These are phyloP conservation scores for Aphodius sticticus DNA, from an alignment of 2,888 invertebrate species.

Conservation along the genomic window DNA sequence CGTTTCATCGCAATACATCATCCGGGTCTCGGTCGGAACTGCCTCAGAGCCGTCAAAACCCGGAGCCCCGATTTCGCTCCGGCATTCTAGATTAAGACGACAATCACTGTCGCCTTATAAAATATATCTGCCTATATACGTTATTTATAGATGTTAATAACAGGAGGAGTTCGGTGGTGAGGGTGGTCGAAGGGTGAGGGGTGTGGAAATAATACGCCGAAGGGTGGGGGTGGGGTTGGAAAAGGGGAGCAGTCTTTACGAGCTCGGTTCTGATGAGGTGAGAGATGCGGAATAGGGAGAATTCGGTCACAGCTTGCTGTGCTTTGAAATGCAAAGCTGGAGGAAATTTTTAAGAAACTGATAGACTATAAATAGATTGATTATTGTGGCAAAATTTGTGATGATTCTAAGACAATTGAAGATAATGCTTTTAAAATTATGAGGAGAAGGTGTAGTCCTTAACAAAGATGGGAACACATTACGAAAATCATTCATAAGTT, in stretches of 20 bases:
- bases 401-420: no score
- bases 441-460: no score
- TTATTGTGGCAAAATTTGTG: no score
- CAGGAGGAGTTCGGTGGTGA: not conserved
- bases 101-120: not conserved
- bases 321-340: not conserved
- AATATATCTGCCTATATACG: constrained; percentile 4
- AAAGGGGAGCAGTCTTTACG: not conserved
- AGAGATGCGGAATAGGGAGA: not conserved
- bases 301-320: not conserved
- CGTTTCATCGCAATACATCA: constrained; percentile 4
- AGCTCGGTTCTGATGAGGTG: not conserved
- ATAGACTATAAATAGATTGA: no score
- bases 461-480: no score
- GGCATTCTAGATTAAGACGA: not conserved
- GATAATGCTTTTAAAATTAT: no score
- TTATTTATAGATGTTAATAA: constrained; percentile 4
- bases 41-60: not conserved
- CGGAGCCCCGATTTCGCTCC: not conserved
- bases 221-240: not conserved
- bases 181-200: not conserved
- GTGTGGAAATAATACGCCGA: not conserved
- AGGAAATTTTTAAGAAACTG: not conserved
- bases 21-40: not conserved
- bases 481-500: no score